Evolutionary conservation across 2,888 invertebrate genomes (phyloP).

Genomic region (Lasius platythorax): DNA sequence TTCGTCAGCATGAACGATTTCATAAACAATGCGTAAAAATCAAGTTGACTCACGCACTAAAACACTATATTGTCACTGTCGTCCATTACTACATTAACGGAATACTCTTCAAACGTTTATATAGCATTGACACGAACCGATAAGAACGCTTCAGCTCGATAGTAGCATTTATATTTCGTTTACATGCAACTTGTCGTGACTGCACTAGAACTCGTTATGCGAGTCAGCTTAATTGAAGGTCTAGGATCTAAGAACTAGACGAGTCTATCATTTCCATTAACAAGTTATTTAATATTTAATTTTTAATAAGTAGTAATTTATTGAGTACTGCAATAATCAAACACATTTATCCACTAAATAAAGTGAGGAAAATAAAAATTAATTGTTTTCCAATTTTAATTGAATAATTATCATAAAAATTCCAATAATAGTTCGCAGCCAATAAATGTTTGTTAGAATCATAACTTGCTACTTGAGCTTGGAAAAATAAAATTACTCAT

Average conservation of each 20-base stretch:
- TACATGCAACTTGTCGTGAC: conserved; percentile 19
- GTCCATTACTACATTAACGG: conserved; percentile 65
- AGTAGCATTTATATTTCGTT: conserved; percentile 57
- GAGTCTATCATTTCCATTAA: neutral
- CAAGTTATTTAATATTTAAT: neutral
- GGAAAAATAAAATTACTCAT: conserved; percentile 7
- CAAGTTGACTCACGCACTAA: conserved; percentile 58
- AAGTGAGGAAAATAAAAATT: neutral
- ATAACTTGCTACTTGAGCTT: conserved; percentile 23
- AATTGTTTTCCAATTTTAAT: neutral
- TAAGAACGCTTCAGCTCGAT: conserved; percentile 67
- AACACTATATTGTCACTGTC: conserved; percentile 53
- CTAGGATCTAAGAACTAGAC: neutral
- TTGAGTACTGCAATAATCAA: neutral
- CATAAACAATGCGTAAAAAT: conserved; percentile 64
- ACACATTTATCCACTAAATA: neutral
- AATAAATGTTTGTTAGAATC: neutral
- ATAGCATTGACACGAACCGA: conserved; percentile 61
- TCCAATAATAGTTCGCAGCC: neutral
- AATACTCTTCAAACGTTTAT: conserved; percentile 61
- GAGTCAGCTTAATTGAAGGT: neutral
- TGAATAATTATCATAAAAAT: neutral
- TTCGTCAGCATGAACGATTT: conserved; percentile 62
- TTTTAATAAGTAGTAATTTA: neutral
- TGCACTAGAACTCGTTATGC: neutral